Percentiles rank a stretch among this genome's conserved stretches.
These are phyloP conservation scores for Cylloceria caligata DNA, from an alignment of 2,888 invertebrate genomes.

Conservation along the genomic window DNA sequence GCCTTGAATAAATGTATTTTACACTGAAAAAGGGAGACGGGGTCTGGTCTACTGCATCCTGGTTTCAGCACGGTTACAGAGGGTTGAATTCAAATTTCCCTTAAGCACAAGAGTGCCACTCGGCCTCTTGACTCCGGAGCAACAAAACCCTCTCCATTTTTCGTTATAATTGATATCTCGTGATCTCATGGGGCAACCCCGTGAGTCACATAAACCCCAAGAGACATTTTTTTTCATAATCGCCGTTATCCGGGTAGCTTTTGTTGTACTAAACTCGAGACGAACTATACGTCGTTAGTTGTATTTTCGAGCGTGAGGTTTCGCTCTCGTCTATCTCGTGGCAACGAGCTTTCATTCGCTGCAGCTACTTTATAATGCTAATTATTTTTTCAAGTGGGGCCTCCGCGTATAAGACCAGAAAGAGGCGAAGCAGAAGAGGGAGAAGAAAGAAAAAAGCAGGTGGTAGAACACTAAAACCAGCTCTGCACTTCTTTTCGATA, in stretches of 20 bases:
- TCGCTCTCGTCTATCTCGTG: slow-evolving; percentile 35
- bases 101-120: slow-evolving; percentile 25
- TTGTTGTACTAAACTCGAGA: slow-evolving; percentile 72
- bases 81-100: slow-evolving; percentile 42
- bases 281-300: slow-evolving; percentile 71
- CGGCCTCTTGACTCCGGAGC: slow-evolving; percentile 2
- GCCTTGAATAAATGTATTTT: slow-evolving; percentile 34
- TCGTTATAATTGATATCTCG: slow-evolving; percentile 41
- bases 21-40: not conserved
- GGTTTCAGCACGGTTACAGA: not conserved
- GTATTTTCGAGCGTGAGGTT: slow-evolving; percentile 57
- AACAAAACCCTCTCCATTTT: slow-evolving; percentile 19
- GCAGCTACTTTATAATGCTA: slow-evolving; percentile 79
- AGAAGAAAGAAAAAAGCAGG: slow-evolving; percentile 44
- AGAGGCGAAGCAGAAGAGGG: slow-evolving; percentile 60
- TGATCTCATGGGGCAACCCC: slow-evolving; percentile 4
- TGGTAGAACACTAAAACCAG: slow-evolving; percentile 17
- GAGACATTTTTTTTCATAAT: not conserved
- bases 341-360: slow-evolving; percentile 71
- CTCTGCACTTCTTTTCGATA: slow-evolving; percentile 28
- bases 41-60: not conserved
- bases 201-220: not conserved
- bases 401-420: slow-evolving; percentile 45
- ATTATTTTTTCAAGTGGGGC: slow-evolving; percentile 75
- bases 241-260: slow-evolving; percentile 46